Evolutionary conservation across 1,140 invertebrate species (phyloP), one percentile per base, ranked within the genome.

Genomic region (Drosophila willistoni): DNA sequence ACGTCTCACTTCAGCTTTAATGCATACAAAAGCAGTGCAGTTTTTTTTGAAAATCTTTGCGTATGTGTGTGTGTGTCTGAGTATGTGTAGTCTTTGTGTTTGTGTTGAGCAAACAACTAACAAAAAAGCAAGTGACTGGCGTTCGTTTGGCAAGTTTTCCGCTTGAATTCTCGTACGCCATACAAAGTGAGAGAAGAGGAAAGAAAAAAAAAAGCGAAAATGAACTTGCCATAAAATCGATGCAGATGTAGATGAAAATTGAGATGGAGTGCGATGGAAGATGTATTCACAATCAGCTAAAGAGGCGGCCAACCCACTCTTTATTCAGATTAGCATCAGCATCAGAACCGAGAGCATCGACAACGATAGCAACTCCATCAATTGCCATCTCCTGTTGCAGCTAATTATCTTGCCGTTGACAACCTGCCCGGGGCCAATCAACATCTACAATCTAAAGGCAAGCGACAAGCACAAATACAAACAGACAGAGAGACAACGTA

Each of bases 351-450:
- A 9, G 44, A 55, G n/a, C 51, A 7, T 22, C 55, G 3, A 14
- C 17, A 57, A 25, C 41, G 33, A 33, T 41, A 10, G 39, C 39
- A n/a, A 13, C 5, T 34, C 14, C 55, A 13, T 47, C 29, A 34
- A n/a, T 17, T n/a, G 13, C 12, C 34, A 77, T 77, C 66, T 77
- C 59, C 67, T 61, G 54, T 66, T 74, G 71, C 71, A 75, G 75
- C 79, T 87, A 85, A 85, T 85, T 87, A 82, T 87, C 44, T 68
- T 64, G 54, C 57, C 39, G 51, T 56, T 65, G 68, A 84, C 70
- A 68, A 66, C 41, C 41, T 51, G 60, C 63, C 57, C 44, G 36
- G 17, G 65, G 68, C 61, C 25, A 84, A 73, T 71, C 77, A 68
- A 71, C 62, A 59, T 60, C 62, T 33, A 33, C 72, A 79, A 75